A percentile compares a stretch with the other conserved stretches of the same genome.
Evolutionary conservation across 2,797 vertebrate species (phyloP).

Genomic region (Pseudochirops corinnae): DNA sequence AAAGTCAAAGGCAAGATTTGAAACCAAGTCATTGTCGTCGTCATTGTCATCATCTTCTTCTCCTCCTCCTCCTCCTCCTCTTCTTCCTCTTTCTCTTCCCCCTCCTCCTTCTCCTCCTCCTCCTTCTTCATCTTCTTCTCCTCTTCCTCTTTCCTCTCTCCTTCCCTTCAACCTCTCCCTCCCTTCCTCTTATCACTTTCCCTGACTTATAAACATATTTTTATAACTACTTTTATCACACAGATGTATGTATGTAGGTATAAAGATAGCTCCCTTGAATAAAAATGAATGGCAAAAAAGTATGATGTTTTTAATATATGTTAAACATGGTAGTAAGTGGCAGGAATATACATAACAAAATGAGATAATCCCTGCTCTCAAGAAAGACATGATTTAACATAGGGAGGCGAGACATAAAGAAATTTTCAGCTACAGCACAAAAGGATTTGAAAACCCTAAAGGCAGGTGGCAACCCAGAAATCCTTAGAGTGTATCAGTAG

Average conservation of each 20-base stretch:
- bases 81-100: no score
- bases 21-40: no score
- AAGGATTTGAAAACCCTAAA: background rate
- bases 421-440: background rate
- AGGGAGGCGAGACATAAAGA: background rate
- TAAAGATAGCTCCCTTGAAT: background rate
- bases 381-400: background rate
- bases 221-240: no score
- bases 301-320: background rate
- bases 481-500: background rate
- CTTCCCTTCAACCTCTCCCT: no score
- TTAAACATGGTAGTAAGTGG: background rate
- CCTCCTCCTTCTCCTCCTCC: no score
- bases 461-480: background rate
- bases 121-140: no score
- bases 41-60: no score
- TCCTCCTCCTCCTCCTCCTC: no score
- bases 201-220: no score
- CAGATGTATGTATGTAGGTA: no score
- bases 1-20: background rate
- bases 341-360: background rate
- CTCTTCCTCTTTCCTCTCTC: no score
- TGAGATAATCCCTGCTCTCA: background rate
- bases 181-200: no score
- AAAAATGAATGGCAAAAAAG: background rate